Percentiles rank a stretch among this genome's conserved stretches.
Conservation (phyloP, 2,113 vertebrate genomes). For the Nothocercus julius region DNA sequence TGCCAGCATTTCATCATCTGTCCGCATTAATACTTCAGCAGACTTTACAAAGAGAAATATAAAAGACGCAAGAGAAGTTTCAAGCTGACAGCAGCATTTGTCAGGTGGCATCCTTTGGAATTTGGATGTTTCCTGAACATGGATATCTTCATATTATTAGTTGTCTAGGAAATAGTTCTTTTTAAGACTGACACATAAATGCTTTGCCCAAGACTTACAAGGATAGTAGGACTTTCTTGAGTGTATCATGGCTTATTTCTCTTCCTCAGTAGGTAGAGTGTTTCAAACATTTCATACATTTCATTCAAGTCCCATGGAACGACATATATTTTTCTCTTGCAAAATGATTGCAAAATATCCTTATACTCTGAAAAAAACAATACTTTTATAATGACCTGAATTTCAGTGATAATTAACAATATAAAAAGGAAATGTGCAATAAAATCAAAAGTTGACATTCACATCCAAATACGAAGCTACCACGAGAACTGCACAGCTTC, state of each 20-base stretch:
- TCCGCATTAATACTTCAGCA: not conserved
- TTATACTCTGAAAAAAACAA: not conserved
- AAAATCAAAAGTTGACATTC: not conserved
- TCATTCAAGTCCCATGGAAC: not conserved
- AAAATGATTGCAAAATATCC: not conserved
- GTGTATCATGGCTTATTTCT: not conserved
- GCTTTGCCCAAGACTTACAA: not conserved
- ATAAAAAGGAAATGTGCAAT: not conserved
- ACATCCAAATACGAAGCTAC: not conserved
- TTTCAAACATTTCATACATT: not conserved
- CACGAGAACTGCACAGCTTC: not conserved
- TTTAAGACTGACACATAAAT: not conserved
- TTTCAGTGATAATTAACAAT: not conserved
- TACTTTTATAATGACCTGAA: not conserved
- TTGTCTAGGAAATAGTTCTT: not conserved
- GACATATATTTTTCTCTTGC: not conserved
- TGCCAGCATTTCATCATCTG: constrained; percentile 9
- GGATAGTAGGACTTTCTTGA: not conserved
- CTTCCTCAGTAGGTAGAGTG: not conserved
- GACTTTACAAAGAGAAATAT: not conserved
- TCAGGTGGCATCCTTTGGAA: not conserved
- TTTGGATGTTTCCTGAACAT: not conserved
- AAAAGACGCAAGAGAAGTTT: not conserved
- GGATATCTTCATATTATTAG: not conserved
- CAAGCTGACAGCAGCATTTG: constrained; percentile 2